Conservation (phyloP, 2,797 vertebrate genomes). For the Xerus rutilus region DNA sequence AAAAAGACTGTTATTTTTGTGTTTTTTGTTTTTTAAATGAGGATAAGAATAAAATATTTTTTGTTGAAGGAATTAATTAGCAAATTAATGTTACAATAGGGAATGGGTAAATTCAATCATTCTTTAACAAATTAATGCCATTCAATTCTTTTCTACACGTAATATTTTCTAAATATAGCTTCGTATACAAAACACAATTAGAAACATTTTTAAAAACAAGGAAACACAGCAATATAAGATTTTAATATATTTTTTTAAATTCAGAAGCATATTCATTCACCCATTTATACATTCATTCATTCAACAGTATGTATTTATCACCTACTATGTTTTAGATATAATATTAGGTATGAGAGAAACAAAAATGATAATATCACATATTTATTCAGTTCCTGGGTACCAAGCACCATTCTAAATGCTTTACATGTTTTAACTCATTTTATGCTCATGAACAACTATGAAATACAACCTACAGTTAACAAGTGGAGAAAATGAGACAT, state of each 20-base stretch:
- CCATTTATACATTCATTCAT: neutral
- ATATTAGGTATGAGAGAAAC: neutral
- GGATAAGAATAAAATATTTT: neutral
- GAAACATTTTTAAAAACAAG: neutral
- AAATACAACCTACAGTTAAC: neutral
- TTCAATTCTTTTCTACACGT: neutral
- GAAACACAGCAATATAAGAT: neutral
- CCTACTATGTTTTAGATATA: neutral
- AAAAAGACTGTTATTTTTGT: neutral
- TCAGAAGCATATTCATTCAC: neutral
- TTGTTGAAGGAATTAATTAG: neutral
- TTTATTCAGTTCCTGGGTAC: neutral
- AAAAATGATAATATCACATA: slow-evolving; percentile 7
- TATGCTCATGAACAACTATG: neutral
- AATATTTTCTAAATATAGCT: neutral
- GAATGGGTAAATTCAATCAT: neutral
- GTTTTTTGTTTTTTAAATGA: neutral
- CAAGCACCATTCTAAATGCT: slow-evolving; percentile 14
- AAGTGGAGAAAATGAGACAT: neutral
- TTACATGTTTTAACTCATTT: slow-evolving; percentile 9
- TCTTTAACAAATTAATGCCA: neutral
- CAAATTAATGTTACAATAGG: neutral
- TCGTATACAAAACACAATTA: neutral
- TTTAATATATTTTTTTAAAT: neutral
- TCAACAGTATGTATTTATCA: neutral